Evolutionary conservation across 2,888 invertebrate species (phyloP).

Genomic region (Mythimna loreyi): DNA sequence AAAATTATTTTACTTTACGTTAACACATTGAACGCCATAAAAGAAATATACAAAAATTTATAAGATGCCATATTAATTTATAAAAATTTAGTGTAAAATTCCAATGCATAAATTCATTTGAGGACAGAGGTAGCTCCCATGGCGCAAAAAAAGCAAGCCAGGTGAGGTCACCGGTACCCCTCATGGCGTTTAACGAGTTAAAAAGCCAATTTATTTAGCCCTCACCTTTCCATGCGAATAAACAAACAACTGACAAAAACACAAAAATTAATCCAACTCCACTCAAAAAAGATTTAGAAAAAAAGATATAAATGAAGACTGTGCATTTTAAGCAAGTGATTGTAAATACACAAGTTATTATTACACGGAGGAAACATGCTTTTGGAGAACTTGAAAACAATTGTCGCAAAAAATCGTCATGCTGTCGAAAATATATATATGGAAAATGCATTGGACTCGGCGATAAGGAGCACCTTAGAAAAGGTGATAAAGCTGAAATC

Average conservation of each 20-base stretch:
- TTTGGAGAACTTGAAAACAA: slow-evolving; percentile 66
- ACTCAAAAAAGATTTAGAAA: slow-evolving; percentile 67
- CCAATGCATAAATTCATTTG: too few species aligned
- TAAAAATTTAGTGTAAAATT: too few species aligned
- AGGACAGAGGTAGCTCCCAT: too few species aligned
- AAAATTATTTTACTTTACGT: slow-evolving; percentile 45
- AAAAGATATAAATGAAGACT: slow-evolving; percentile 49
- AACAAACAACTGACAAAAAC: slow-evolving; percentile 70
- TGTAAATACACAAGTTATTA: slow-evolving; percentile 76
- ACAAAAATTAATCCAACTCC: slow-evolving; percentile 72
- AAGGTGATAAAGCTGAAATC: slow-evolving; percentile 76
- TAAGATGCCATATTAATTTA: too few species aligned
- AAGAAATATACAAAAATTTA: too few species aligned
- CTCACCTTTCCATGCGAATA: slow-evolving; percentile 67
- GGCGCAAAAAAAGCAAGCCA: too few species aligned
- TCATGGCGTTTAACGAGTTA: slow-evolving; percentile 24
- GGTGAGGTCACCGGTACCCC: too few species aligned
- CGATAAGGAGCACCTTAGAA: slow-evolving; percentile 60
- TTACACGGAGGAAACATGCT: slow-evolving; percentile 85
- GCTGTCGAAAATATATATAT: slow-evolving; percentile 67
- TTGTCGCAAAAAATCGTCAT: slow-evolving; percentile 69
- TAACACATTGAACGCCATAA: slow-evolving; percentile 25
- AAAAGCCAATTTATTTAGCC: slow-evolving; percentile 59
- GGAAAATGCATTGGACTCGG: slow-evolving; percentile 60
- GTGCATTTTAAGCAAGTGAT: slow-evolving; percentile 80